Evolutionary conservation across 2,888 invertebrate genomes (phyloP), one percentile per base, ranked within the genome.

Genomic region (Chelonus formosanus): DNA sequence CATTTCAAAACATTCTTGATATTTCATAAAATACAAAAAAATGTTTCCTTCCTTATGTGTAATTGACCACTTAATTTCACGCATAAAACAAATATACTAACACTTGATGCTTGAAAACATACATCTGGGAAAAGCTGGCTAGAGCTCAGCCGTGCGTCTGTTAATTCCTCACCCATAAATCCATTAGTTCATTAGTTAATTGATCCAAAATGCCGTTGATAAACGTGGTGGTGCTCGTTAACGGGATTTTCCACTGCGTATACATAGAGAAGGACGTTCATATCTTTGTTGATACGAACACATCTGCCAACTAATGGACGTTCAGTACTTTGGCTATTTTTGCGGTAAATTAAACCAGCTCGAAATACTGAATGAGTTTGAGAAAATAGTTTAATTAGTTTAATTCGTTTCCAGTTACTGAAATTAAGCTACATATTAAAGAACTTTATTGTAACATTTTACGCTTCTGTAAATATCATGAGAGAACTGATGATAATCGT

Each of bases 111-210:
- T 48, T 10, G 31, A 48, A 48, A 48, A 48, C 31, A 48, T 53
- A 52, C 32, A 32, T 52, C 20, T 52, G 34, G 34, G 31, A 4
- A 52, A 32, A 52, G 34, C 34, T 32, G 34, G 52, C 8, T 32
- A 31, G 8, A 52, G 32, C 32, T 34, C 31, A 10, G 36, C n/a
- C 40, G 63, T 50, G 66, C 50, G 53, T 45, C 69, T 52, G 67
- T 68, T 59, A 56, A 70, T 70, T 68, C 63, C 71, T 65, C 55
- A 70, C 73, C 73, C 75, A 74, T 76, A 78, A 74, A 77, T 79
- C 77, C 78, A 79, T 80, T 79, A 78, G 75, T 72, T 77, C 79
- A 80, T 82, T 80, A 82, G 78, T 77, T 80, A 81, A 83, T 81
- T 81, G 82, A 81, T 78, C 77, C 73, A 74, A 74, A 74, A 73